Conservation (phyloP, 1,140 invertebrate species). For the Lethrus apterus region DNA sequence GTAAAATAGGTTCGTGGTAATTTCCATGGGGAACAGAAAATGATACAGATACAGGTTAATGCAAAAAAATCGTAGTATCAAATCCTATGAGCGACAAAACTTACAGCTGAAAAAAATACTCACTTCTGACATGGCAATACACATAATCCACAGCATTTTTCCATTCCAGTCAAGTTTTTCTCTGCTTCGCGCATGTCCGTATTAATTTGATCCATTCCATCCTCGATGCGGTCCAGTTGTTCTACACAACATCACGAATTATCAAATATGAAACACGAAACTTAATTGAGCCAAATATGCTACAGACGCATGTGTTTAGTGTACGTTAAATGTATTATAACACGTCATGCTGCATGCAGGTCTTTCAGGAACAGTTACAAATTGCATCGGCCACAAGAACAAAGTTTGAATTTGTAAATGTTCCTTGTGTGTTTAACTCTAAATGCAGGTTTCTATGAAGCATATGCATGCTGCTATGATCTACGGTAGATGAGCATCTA, state of each 20-base stretch:
- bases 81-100: no score
- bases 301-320: constrained; percentile 1
- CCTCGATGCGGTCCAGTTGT: constrained; percentile 98
- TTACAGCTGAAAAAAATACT: no score
- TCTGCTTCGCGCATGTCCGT: constrained; percentile 98
- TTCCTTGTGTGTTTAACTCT: no score
- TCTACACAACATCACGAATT: constrained; percentile 59
- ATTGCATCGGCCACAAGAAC: no score
- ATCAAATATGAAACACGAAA: not conserved
- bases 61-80: no score
- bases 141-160: constrained; percentile 98
- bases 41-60: no score
- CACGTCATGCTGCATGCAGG: not conserved
- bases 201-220: constrained; percentile 99
- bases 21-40: no score
- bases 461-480: constrained; percentile 8
- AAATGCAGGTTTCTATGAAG: constrained; percentile 6
- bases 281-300: not conserved
- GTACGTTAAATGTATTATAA: not conserved
- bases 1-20: no score
- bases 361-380: not conserved
- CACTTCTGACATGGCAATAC: constrained; percentile 97
- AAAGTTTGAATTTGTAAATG: no score
- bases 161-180: constrained; percentile 98
- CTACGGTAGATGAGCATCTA: constrained; percentile 6